Evolutionary conservation across 2,113 vertebrate genomes (phyloP).

Genomic region (Rhipidura dahli): DNA sequence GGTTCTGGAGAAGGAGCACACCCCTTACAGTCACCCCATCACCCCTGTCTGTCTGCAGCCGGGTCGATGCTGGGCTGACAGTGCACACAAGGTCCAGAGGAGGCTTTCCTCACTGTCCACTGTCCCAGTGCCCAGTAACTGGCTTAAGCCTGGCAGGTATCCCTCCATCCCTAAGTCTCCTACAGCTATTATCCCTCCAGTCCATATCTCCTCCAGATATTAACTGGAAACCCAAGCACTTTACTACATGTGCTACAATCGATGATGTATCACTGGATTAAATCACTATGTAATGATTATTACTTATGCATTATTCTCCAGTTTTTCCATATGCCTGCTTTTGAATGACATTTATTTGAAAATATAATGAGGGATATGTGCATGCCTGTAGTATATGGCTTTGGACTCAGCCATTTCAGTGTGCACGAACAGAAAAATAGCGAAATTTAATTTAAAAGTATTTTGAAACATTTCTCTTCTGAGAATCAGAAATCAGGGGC

Average conservation of each 20-base stretch:
- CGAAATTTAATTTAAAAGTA: background rate
- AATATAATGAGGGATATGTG: background rate
- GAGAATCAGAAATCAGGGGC: background rate
- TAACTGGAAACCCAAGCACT: background rate
- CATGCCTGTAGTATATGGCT: background rate
- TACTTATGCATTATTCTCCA: background rate
- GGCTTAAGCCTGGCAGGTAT: background rate
- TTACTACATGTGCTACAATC: background rate
- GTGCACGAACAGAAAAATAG: background rate
- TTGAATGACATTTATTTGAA: background rate
- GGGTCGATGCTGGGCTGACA: background rate
- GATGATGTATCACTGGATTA: background rate
- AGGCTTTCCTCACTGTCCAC: background rate
- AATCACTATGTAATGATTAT: background rate
- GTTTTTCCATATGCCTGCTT: background rate
- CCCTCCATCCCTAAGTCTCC: background rate
- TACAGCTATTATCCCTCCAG: background rate
- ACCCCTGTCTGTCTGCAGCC: background rate
- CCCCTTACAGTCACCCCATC: background rate
- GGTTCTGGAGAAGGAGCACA: background rate
- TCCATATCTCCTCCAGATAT: background rate
- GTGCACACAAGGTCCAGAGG: background rate
- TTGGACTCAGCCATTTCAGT: background rate
- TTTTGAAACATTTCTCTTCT: background rate
- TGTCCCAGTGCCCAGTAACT: background rate